Conservation (phyloP, 2,888 invertebrate species). For the Nephrotoma appendiculata region DNA sequence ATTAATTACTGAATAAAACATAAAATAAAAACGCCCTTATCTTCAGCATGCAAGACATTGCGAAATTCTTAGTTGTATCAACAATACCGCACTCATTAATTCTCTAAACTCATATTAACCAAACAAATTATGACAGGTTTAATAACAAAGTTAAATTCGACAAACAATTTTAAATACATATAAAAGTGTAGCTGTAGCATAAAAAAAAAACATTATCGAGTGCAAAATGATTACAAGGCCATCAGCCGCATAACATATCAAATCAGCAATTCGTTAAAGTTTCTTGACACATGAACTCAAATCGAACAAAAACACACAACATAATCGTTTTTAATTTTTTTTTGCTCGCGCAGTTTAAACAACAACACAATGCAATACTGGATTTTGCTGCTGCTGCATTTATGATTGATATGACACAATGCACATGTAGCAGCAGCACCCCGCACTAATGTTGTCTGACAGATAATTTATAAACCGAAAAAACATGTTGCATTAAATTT, state of each 20-base stretch:
- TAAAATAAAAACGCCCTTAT: too few relatives aligned
- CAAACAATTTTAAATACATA: neutral
- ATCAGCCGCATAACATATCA: neutral
- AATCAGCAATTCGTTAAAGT: neutral
- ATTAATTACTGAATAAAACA: too few relatives aligned
- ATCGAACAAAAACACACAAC: neutral
- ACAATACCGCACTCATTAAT: neutral
- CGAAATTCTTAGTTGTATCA: neutral
- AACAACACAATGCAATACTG: neutral
- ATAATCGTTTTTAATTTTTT: neutral
- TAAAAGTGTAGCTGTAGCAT: neutral
- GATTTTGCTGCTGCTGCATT: neutral
- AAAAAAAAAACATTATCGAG: neutral
- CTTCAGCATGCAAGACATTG: too few relatives aligned
- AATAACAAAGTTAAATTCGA: neutral
- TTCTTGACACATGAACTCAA: neutral
- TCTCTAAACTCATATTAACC: neutral
- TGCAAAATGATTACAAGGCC: neutral
- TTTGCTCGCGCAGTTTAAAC: neutral
- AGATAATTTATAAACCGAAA: neutral
- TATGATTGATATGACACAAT: neutral
- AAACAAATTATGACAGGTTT: neutral
- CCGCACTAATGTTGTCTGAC: neutral
- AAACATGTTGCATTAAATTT: neutral
- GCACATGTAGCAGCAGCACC: neutral